Evolutionary conservation across 1,140 invertebrate genomes (phyloP), one percentile per base, ranked within the genome.

Genomic region (Drosophila guanche): DNA sequence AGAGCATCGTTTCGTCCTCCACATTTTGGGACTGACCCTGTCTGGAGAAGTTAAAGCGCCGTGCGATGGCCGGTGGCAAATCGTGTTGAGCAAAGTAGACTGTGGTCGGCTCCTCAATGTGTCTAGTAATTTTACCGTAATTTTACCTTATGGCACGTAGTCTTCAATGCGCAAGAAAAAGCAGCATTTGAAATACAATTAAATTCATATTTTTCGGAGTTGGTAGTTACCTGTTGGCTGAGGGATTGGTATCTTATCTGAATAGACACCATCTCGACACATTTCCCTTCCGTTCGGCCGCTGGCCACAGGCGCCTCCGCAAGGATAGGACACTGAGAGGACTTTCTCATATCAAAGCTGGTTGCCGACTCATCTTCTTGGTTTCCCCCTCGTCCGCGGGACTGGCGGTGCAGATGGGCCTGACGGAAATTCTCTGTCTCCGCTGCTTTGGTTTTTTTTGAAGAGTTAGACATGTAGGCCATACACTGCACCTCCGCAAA

Each of bases 71-170:
- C n/a, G 20, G 12, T 25, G 10, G 12, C 29, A 8, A 2, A 12
- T 6, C 10, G 7, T 6, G 25, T 10, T 1, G 29, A 6, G 40
- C 43, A 48, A 8, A 65, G 37, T 48, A 56, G 4, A 2, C 12
- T 23, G 14, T 27, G 0, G 57, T 73, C 4, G 54, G 77, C 57
- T 77, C 74, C 8, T 77, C 68, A 5, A 80, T 23, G 1, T 29
- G 53, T 12, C 63, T 66, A 0, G 78, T 77, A 2, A 80, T 41
- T n/a, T 66, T 68, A 7, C 77, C 79, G 33, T 60, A 40, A n/a
- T 63, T 41, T 59, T 83, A 77, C 55, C 45, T 51, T 61, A 0
- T 63, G 60, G 5, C 16, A 10, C 1, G 54, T 69, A 1, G 53
- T 73, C 14, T 62, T 20, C 14, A 51, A 14, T 5, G 43, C 46